Evolutionary conservation across 2,113 vertebrate genomes (phyloP), one percentile per base, ranked within the genome.

Genomic region (Zosterops japonicus): DNA sequence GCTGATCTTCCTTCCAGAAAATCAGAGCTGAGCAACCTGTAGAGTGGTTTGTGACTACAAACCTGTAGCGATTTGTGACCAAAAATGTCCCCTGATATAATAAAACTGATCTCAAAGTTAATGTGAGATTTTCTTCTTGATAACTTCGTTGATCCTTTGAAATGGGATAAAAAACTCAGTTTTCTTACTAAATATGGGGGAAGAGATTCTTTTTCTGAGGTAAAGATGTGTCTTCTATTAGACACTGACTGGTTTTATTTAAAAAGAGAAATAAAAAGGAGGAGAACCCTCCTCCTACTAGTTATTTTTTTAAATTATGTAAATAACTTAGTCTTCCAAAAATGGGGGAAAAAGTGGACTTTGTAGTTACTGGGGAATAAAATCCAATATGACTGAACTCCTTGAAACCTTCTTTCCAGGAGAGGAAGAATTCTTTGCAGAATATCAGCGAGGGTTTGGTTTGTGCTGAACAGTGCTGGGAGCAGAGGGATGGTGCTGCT

Each of bases 381-480:
- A 72, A 72, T 23, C 9, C 18, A 50, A 11, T 44, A 20, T 8
- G 22, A 63, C 16, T 0, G 0, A 35, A 47, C 3, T 82, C 19
- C 18, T 52, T 33, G 12, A 60, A 57, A 56, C 6, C 8, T 17
- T 27, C 8, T 67, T 36, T 70, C 42, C 24, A 63, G 12, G 2
- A 49, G 33, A 77, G 49, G n/a, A 57, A 27, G 19, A 61, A 41
- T 35, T 65, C 22, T 39, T 65, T 46, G 39, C 14, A 57, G 52
- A 49, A 27, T 44, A 12, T 36, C 49, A 41, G 17, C 0, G 5
- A 64, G 33, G 6, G 16, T 59, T 59, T 1, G 0, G 1, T n/a
- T 82, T 53, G 12, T 55, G 33, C 23, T 47, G 69, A 47, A 3
- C 41, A 35, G 14, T n/a, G 9, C 18, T 0, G 1, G 42, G 74